Base-by-base conservation (phyloP, 2,113 vertebrate species). In the Poeciliopsis prolifica region DNA sequence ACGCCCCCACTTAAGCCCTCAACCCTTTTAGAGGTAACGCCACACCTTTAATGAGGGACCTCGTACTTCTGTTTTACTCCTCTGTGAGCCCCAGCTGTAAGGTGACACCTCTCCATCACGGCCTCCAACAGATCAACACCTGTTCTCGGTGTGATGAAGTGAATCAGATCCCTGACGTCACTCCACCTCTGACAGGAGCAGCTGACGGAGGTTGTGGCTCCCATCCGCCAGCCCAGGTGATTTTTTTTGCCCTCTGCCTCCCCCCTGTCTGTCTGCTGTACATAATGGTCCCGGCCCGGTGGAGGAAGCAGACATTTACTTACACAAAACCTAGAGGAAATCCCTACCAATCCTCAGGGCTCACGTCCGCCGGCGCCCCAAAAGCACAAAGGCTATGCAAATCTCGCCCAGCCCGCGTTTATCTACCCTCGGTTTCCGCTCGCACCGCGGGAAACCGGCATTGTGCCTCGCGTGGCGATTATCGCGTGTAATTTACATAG, bases 401-500 rank as follows among this genome's bases (percentile, higher is more conserved):
- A 93, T 94, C 90, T 83, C 5, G 87, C 87, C 91, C 91, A 82
- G 92, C 81, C 91, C 83, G 91, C 89, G 91, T 94, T 93, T 93
- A 94, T 94, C 93, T 93, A 81, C 80, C 84, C 85, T 85, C 89
- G 60, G 92, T 91, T 92, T 93, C 91, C 90, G 91, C 90, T 91
- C 82, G 88, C 92, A 90, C 91, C 90, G 68, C 92, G 87, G 93
- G 91, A 93, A 92, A 91, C 90, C 87, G 83, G 89, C 90, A 94
- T 94, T 92, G 94, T 94, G 92, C 79, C 84, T 74, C 82, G 88
- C 91, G 88, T 88, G 86, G 89, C 91, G 93, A 94, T 94, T 94
- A 94, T 92, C 87, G 84, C 89, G 85, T 93, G 94, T 93, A 92
- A 94, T 93, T 94, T 94, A 94, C 93, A 94, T 93, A 93, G 94